Evolutionary conservation across 2,113 vertebrate genomes (phyloP).

Genomic region (Dinomys branickii): DNA sequence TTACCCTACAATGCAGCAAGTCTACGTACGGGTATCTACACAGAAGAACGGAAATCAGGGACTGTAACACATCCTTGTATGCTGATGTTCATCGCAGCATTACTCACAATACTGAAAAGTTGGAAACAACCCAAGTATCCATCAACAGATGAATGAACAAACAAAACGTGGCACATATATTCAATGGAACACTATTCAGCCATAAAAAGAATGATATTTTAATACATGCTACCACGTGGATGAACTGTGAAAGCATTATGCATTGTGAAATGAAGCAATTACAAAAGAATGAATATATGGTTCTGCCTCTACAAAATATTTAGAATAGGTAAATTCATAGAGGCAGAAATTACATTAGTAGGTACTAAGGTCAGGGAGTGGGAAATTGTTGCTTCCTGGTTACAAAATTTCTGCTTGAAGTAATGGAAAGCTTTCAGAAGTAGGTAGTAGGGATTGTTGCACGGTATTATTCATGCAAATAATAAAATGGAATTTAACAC

Average conservation of each 20-base stretch:
- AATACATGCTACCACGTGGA: no score
- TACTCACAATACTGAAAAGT: neutral
- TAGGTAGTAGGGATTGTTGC: neutral
- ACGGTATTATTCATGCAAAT: neutral
- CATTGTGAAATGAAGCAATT: neutral
- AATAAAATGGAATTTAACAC: neutral
- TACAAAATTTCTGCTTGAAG: neutral
- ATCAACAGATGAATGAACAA: neutral
- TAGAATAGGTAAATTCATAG: neutral
- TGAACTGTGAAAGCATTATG: neutral
- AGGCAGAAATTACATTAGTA: neutral
- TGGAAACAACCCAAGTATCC: neutral
- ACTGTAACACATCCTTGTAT: neutral
- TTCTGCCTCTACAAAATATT: neutral
- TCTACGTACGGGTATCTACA: neutral
- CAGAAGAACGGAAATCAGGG: neutral
- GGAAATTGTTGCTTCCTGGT: neutral
- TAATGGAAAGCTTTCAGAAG: neutral
- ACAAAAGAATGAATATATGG: neutral
- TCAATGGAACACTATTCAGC: neutral
- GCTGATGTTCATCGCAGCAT: no score
- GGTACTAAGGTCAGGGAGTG: neutral
- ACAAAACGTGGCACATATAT: neutral
- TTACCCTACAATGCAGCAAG: neutral
- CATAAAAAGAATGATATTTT: neutral